Evolutionary conservation across 1,140 invertebrate genomes (phyloP), one percentile per base, ranked within the genome.

Genomic region (Coenobita brevimanus): DNA sequence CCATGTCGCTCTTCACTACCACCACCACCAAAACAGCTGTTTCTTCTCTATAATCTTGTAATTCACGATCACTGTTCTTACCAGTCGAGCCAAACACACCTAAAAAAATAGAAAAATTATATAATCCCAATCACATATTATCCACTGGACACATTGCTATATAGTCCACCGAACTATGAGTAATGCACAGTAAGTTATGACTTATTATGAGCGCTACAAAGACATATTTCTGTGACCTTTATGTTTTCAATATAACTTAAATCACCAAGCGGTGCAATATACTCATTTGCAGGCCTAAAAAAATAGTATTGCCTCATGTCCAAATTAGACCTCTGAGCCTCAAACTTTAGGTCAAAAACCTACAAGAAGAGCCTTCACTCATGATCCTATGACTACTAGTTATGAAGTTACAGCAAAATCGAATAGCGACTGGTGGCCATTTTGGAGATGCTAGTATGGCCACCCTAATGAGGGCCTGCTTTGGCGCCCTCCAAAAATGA

Each of bases 401-500:
- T 27, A 27, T 69, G 64, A 69, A 69, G 64, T 69, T 69, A 69
- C 27, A 10, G 27, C 27, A 69, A 69, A 69, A 69, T 69, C 10
- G 10, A 69, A 69, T 17, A 69, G 13, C 64, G 27, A 69, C 8
- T 69, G 27, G 27, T 27, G 64, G 64, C 64, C 64, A 69, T 69
- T 15, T 69, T 69, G 64, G 64, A 69, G 10, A 15, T 27, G 13
- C 10, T 10, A 13, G 54, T 13, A 13, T n/a, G n/a, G 13, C 54
- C 10, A n/a, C 54, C n/a, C n/a, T 57, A n/a, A 27, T n/a, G n/a
- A n/a, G n/a, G n/a, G n/a, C n/a, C n/a, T n/a, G n/a, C n/a, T n/a
- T n/a, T n/a, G n/a, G n/a, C 64, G 64, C 64, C 64, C 64, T 69
- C 64, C 10, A 69, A 10, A 69, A 69, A 69, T 69, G 64, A 69